Conservation (phyloP, 2,797 vertebrate genomes). For the Labeo calbasu region DNA sequence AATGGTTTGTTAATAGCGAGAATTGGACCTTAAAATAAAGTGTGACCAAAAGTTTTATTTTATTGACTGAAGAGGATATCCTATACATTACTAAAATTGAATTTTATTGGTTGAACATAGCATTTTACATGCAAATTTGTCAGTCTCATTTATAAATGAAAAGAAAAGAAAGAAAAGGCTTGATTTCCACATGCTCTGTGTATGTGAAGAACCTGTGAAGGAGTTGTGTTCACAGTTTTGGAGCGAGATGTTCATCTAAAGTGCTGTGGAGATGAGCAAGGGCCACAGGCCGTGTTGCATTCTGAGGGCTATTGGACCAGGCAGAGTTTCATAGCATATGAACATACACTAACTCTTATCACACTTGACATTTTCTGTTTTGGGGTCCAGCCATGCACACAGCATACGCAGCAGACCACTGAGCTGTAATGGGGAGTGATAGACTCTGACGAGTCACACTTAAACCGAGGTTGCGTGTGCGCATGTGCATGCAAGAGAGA, state of each 20-base stretch:
- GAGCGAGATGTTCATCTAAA: constrained; percentile 42
- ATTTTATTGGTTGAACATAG: background rate
- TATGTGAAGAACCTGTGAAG: background rate
- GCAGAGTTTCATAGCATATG: constrained; percentile 72
- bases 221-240: background rate
- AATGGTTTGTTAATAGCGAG: too few relatives aligned
- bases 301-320: constrained; percentile 61
- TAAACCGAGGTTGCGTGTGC: constrained; percentile 9
- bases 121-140: background rate
- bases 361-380: constrained; percentile 79
- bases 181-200: background rate
- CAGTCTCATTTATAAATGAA: background rate
- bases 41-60: background rate
- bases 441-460: constrained; percentile 73
- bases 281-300: constrained; percentile 58
- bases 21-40: too few relatives aligned
- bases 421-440: constrained; percentile 73
- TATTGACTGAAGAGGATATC: background rate
- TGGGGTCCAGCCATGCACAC: constrained; percentile 70
- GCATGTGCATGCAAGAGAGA: constrained; percentile 24
- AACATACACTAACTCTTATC: constrained; percentile 71
- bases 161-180: background rate
- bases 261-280: constrained; percentile 52
- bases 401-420: constrained; percentile 72
- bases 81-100: background rate